phyloP scores from a whole-genome alignment of 1,140 invertebrate genomes.

The Cotesia typhae region DNA sequence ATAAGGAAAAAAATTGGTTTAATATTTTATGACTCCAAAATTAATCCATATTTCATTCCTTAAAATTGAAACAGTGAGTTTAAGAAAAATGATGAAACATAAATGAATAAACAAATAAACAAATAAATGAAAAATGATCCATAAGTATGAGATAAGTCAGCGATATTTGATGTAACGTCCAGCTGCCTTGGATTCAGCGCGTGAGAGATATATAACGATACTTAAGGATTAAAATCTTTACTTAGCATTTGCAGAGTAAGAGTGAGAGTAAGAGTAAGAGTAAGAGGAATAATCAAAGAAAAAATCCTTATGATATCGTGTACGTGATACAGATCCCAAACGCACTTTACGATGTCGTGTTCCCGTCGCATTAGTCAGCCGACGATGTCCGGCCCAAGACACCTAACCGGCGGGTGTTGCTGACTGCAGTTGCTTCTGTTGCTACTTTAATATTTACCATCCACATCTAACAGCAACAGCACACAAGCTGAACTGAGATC shows the following conservation, averaged over 20 bases:
- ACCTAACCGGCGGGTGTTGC: too few relatives aligned
- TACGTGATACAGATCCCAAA: slow-evolving; percentile 42
- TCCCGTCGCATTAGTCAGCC: slow-evolving; percentile 45
- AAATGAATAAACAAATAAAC: neutral
- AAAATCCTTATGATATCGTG: slow-evolving; percentile 25
- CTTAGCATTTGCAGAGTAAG: too few relatives aligned
- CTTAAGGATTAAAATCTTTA: too few relatives aligned
- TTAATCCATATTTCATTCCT: too few relatives aligned
- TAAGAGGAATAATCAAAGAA: neutral
- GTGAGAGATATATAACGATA: neutral
- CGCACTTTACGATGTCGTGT: slow-evolving; percentile 47
- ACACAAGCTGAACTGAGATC: neutral
- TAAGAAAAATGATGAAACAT: too few relatives aligned
- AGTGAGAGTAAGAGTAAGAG: too few relatives aligned
- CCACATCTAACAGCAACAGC: neutral
- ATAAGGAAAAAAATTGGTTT: too few relatives aligned
- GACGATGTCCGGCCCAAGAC: slow-evolving; percentile 33
- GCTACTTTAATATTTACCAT: slow-evolving; percentile 9
- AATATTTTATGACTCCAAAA: too few relatives aligned
- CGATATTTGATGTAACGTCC: slow-evolving; percentile 6
- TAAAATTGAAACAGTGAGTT: too few relatives aligned
- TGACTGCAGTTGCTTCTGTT: slow-evolving; percentile 1
- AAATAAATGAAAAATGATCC: neutral
- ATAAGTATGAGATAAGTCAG: too few relatives aligned
- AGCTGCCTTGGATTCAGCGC: neutral